phyloP scores from a whole-genome alignment of 1,140 invertebrate species.

The Antheraea mylitta region DNA sequence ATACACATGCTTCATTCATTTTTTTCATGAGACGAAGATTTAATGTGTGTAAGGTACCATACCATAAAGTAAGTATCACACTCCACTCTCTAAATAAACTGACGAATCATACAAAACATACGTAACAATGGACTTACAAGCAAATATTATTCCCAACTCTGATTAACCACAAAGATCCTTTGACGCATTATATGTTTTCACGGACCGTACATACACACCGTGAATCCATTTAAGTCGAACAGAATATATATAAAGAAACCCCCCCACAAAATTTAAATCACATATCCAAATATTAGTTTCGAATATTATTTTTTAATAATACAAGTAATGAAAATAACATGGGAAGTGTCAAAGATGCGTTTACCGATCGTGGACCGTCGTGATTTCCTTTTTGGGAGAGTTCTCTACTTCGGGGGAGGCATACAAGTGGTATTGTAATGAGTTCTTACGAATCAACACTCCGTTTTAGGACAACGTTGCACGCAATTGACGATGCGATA shows the following conservation, averaged over 20 bases:
- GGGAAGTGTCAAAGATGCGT: neutral
- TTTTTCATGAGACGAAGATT: too few species aligned
- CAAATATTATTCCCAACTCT: neutral
- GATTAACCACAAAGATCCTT: neutral
- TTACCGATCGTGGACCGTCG: constrained; percentile 26
- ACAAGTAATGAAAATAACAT: constrained; percentile 1
- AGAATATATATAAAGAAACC: neutral
- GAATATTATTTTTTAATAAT: constrained; percentile 5
- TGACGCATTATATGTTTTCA: neutral
- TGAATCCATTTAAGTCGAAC: neutral
- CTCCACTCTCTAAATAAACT: too few species aligned
- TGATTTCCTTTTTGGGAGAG: constrained; percentile 51
- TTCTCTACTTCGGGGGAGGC: constrained; percentile 20
- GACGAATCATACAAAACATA: neutral
- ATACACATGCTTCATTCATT: too few species aligned
- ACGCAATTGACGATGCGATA: constrained; percentile 10
- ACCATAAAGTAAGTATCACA: too few species aligned
- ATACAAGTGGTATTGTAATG: constrained; percentile 18
- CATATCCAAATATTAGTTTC: neutral
- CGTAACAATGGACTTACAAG: neutral
- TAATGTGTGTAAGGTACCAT: too few species aligned
- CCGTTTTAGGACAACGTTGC: constrained; percentile 6
- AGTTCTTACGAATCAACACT: constrained; percentile 27
- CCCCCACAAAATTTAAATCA: constrained; percentile 3
- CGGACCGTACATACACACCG: neutral